Conservation (phyloP, 2,888 invertebrate genomes). For the Biston stratarius region DNA sequence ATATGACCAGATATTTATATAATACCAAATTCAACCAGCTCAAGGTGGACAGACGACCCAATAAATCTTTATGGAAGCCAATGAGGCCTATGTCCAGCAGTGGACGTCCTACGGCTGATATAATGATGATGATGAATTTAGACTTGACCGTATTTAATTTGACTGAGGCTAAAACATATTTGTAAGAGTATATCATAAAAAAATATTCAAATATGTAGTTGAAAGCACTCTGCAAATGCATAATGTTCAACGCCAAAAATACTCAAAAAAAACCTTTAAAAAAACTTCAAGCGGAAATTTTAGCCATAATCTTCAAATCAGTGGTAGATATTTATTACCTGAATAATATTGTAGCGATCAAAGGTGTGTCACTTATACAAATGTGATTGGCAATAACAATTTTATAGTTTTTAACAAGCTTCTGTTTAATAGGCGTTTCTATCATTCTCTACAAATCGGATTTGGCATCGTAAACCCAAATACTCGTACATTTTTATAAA, state of each 20-base stretch:
- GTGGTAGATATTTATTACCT: slow-evolving; percentile 21
- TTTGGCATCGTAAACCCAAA: slow-evolving; percentile 36
- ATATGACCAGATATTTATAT: neutral
- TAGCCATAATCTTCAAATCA: slow-evolving; percentile 6
- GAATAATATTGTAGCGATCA: slow-evolving; percentile 19
- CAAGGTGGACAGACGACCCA: too few relatives aligned
- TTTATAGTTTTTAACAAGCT: slow-evolving; percentile 39
- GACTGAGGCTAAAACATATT: too few relatives aligned
- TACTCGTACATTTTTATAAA: slow-evolving; percentile 29
- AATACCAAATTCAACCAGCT: too few relatives aligned
- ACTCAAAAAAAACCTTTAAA: neutral
- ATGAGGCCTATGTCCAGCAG: too few relatives aligned
- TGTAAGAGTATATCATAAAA: too few relatives aligned
- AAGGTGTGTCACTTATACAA: slow-evolving; percentile 35
- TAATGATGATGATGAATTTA: too few relatives aligned
- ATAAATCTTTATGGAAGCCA: too few relatives aligned
- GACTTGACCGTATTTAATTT: too few relatives aligned
- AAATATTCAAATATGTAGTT: too few relatives aligned
- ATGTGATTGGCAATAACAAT: slow-evolving; percentile 38
- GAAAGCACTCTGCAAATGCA: too few relatives aligned
- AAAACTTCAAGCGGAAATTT: neutral
- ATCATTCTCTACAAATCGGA: slow-evolving; percentile 39
- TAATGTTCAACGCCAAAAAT: too few relatives aligned
- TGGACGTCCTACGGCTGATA: too few relatives aligned
- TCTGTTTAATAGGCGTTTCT: slow-evolving; percentile 37